Conservation (phyloP, 35 echinoderm and acorn worm genomes). For the Ptychodera flava region DNA sequence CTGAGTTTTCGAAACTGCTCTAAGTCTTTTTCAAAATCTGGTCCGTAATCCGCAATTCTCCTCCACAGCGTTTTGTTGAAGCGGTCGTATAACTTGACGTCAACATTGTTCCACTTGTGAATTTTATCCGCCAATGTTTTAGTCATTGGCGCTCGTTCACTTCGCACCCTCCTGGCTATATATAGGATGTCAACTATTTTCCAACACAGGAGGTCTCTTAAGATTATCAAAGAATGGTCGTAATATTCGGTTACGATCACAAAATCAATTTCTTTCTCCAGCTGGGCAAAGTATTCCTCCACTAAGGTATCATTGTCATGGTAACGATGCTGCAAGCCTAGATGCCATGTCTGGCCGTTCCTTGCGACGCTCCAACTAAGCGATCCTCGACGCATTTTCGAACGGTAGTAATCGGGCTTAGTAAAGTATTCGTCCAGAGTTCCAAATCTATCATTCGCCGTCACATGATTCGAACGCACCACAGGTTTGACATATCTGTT, state of each 20-base stretch:
- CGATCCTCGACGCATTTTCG: background rate
- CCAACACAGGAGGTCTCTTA: conserved; percentile 35
- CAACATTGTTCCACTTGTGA: conserved; percentile 22
- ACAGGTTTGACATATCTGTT: background rate
- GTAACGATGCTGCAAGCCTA: background rate
- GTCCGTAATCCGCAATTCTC: too few species aligned
- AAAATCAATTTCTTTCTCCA: conserved; percentile 38
- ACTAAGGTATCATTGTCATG: background rate
- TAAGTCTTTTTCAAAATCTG: too few species aligned
- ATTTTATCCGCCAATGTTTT: background rate
- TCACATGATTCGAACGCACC: too few species aligned
- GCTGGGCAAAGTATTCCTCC: background rate
- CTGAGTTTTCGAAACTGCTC: too few species aligned
- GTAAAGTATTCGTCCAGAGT: background rate
- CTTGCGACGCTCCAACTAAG: background rate
- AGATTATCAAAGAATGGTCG: background rate
- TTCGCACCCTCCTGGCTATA: conserved; percentile 24
- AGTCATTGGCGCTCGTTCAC: background rate
- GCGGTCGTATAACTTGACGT: conserved; percentile 21
- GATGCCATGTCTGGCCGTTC: background rate
- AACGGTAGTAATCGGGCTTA: background rate
- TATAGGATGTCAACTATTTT: conserved; percentile 39
- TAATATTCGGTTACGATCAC: conserved; percentile 42
- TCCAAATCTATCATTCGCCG: too few species aligned
- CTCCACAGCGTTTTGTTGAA: conserved; percentile 44